phyloP scores from a whole-genome alignment of 2,888 invertebrate species.

The Noctua janthe region DNA sequence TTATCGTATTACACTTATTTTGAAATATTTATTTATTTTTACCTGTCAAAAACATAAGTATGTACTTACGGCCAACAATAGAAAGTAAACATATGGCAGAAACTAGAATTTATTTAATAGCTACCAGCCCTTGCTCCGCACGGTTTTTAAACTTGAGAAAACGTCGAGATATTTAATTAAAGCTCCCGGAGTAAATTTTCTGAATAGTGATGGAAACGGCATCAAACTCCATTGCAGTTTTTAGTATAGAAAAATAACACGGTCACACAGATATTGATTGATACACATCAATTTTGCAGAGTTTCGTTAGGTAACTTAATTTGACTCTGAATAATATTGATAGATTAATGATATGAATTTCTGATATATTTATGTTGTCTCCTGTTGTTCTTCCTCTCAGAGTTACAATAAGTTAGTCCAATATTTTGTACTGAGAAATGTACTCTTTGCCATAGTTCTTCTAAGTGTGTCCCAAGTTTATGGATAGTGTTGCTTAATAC shows the following conservation, averaged over 20 bases:
- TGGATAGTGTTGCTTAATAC: conserved; percentile 15
- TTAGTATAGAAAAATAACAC: too few relatives aligned
- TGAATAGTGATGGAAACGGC: not conserved
- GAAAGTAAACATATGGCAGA: not conserved
- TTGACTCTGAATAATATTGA: not conserved
- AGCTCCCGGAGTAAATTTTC: not conserved
- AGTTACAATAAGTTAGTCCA: not conserved
- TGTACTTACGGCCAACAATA: too few relatives aligned
- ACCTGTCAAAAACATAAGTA: not conserved
- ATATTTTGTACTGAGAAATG: not conserved
- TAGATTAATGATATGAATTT: not conserved
- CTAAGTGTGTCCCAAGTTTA: not conserved
- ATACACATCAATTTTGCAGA: not conserved
- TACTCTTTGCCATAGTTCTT: not conserved
- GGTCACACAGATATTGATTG: not conserved
- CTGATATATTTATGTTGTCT: not conserved
- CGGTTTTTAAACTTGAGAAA: not conserved
- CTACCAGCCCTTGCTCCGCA: not conserved
- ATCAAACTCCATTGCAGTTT: not conserved
- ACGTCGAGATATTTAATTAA: not conserved
- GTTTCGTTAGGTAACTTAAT: not conserved
- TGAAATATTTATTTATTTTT: not conserved
- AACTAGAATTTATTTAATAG: not conserved
- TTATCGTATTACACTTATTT: not conserved
- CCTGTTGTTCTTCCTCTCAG: not conserved